A percentile compares a stretch with the other conserved stretches of the same genome.
These are phyloP conservation scores for Sogatella furcifera DNA, from an alignment of 1,140 invertebrate species.

Conservation along the genomic window DNA sequence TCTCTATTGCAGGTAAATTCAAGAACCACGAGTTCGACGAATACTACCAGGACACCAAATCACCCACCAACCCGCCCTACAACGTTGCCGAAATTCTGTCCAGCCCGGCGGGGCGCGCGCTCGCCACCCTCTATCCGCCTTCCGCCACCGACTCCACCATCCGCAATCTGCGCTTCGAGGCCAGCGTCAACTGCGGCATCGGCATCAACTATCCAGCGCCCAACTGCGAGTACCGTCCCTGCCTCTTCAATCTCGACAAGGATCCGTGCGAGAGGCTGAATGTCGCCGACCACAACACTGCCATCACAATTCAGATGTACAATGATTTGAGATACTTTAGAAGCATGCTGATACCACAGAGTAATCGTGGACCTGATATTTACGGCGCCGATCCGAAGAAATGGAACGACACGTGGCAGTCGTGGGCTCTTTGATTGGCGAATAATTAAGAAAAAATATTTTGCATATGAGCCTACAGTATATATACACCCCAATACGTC, in stretches of 20 bases:
- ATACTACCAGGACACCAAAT: slow-evolving; percentile 15
- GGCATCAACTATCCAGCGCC: background rate
- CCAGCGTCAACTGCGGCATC: slow-evolving; percentile 30
- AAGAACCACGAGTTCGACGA: slow-evolving; percentile 17
- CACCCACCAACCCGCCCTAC: slow-evolving; percentile 17
- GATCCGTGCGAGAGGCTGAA: slow-evolving; percentile 59
- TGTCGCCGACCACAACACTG: slow-evolving; percentile 35
- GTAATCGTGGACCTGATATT: slow-evolving; percentile 30
- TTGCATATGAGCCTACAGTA: no score
- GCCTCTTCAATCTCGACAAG: slow-evolving; percentile 48
- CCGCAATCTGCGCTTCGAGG: slow-evolving; percentile 28
- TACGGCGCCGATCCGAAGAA: slow-evolving; percentile 34
- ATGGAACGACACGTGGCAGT: slow-evolving; percentile 38
- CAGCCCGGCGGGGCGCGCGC: slow-evolving; percentile 16
- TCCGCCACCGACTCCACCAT: slow-evolving; percentile 18
- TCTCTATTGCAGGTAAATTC: slow-evolving; percentile 12
- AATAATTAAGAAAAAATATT: no score
- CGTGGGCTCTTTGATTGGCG: slow-evolving; percentile 26
- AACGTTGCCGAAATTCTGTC: slow-evolving; percentile 16
- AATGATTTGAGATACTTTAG: slow-evolving; percentile 32
- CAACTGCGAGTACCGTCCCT: slow-evolving; percentile 31
- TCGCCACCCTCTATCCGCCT: slow-evolving; percentile 17
- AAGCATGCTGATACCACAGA: slow-evolving; percentile 29
- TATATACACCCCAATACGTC: no score
- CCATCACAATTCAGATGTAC: slow-evolving; percentile 33